Percentiles rank a stretch among this genome's conserved stretches.
phyloP scores from a whole-genome alignment of 2,888 invertebrate species.

The Cephus rjabovi region DNA sequence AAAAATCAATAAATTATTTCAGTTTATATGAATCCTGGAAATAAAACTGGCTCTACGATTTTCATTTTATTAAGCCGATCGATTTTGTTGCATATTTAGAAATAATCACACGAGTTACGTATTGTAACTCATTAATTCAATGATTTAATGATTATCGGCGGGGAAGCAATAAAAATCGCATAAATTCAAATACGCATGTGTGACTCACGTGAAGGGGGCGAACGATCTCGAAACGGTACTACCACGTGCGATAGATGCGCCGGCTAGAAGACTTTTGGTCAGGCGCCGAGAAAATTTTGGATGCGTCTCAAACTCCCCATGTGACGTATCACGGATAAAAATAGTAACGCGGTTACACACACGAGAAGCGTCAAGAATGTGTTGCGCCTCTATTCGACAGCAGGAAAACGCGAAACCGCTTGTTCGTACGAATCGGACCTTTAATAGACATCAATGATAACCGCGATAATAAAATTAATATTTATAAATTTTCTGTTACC shows the following conservation, averaged over 20 bases:
- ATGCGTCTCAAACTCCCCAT: not conserved
- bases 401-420: not conserved
- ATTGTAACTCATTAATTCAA: not conserved
- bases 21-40: not conserved
- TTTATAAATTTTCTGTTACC: too few relatives aligned
- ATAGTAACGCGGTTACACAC: not conserved
- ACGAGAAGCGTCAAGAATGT: not conserved
- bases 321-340: not conserved
- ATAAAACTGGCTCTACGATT: too few relatives aligned
- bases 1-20: not conserved
- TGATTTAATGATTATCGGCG: not conserved
- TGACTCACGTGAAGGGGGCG: not conserved
- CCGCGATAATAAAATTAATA: too few relatives aligned
- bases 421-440: not conserved
- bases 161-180: not conserved
- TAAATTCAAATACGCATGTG: not conserved
- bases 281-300: conserved; percentile 9
- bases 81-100: not conserved
- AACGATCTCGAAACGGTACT: not conserved
- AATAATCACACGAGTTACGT: too few relatives aligned
- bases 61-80: not conserved
- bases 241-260: not conserved
- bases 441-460: not conserved
- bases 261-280: conserved; percentile 14
- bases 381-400: not conserved